Conservation (phyloP, 2,113 vertebrate genomes). For the Ammodytes marinus region DNA sequence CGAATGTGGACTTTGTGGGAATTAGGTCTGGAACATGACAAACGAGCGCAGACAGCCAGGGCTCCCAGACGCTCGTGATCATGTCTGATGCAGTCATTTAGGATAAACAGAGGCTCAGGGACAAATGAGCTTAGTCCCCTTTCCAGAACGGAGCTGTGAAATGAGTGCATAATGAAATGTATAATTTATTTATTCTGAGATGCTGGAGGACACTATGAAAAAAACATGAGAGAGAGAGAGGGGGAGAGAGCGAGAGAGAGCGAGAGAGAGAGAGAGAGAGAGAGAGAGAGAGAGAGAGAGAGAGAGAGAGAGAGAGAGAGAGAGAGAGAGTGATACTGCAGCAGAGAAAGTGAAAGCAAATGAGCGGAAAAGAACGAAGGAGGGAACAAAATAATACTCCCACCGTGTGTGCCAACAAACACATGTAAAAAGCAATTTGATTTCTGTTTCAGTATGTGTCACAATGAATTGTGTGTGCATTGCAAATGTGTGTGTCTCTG, state of each 20-base stretch:
- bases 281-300: slow-evolving; percentile 37
- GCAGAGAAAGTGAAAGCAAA: slow-evolving; percentile 35
- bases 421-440: slow-evolving; percentile 31
- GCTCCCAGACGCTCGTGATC: slow-evolving; percentile 67
- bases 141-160: slow-evolving; percentile 79
- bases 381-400: slow-evolving; percentile 19
- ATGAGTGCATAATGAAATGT: slow-evolving; percentile 81
- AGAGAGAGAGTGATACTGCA: slow-evolving; percentile 23
- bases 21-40: slow-evolving; percentile 67
- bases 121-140: slow-evolving; percentile 71
- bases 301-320: slow-evolving; percentile 16
- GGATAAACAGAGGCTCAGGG: slow-evolving; percentile 76
- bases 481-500: slow-evolving; percentile 1
- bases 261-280: slow-evolving; percentile 7
- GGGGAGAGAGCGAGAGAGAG: not conserved
- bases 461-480: slow-evolving; percentile 13
- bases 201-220: slow-evolving; percentile 78
- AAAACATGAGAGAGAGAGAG: slow-evolving; percentile 77
- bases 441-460: slow-evolving; percentile 14
- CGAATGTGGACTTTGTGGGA: slow-evolving; percentile 59
- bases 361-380: slow-evolving; percentile 20
- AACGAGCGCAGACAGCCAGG: slow-evolving; percentile 61
- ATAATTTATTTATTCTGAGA: slow-evolving; percentile 83
- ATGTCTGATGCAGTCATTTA: slow-evolving; percentile 76
- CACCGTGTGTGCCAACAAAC: slow-evolving; percentile 19